A percentile compares a stretch with the other conserved stretches of the same genome.
Conservation (phyloP, 2,888 invertebrate species). For the Argyresthia goedartella region DNA sequence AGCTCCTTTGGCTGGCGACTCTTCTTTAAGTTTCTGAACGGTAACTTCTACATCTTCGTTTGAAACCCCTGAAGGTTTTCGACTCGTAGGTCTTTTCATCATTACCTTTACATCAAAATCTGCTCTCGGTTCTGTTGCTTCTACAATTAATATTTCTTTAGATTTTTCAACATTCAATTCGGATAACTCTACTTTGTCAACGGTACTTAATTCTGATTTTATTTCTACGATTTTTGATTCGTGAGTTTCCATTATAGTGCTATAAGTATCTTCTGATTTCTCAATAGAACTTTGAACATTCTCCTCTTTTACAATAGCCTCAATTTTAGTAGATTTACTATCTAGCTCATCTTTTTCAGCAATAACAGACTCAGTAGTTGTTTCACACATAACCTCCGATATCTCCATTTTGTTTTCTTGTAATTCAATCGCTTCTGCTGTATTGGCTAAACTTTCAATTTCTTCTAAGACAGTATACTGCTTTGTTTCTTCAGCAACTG, state of each 20-base stretch:
- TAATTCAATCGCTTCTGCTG: constrained; percentile 7
- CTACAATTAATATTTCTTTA: background rate
- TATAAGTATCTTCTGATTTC: no score
- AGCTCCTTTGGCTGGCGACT: background rate
- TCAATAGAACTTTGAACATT: no score
- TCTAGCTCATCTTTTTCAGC: constrained; percentile 11
- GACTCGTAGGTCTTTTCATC: background rate
- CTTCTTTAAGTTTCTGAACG: background rate
- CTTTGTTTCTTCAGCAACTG: constrained; percentile 10
- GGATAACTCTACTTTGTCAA: background rate
- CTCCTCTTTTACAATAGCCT: no score
- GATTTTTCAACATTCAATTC: constrained; percentile 6
- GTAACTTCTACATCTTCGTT: background rate
- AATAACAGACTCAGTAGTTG: background rate
- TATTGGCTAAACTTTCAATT: constrained; percentile 13
- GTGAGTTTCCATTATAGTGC: background rate
- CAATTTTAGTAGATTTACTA: no score
- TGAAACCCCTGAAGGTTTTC: background rate
- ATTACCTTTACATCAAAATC: background rate
- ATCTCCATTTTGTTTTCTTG: constrained; percentile 12
- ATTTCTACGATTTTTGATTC: constrained; percentile 9
- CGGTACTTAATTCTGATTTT: constrained; percentile 4
- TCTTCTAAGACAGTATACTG: constrained; percentile 13
- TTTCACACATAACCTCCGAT: background rate
- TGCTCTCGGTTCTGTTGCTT: background rate